phyloP scores from a whole-genome alignment of 2,113 vertebrate species.

The Daphoenositta chrysoptera region DNA sequence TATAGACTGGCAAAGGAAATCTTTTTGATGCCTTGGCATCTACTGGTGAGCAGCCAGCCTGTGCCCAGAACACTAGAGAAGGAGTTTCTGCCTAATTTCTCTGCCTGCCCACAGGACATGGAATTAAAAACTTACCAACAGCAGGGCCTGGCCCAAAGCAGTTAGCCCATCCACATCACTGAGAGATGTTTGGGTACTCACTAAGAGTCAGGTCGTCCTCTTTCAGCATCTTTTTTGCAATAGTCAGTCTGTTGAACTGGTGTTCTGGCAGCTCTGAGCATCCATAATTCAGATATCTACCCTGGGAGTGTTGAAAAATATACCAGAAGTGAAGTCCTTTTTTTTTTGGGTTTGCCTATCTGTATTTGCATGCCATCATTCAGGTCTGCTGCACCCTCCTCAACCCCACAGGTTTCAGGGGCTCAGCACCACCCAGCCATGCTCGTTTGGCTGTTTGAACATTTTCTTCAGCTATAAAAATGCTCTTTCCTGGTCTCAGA shows the following conservation, averaged over 20 bases:
- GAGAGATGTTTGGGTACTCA: not conserved
- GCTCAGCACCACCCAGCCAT: not conserved
- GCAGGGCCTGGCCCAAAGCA: not conserved
- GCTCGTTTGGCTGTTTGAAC: not conserved
- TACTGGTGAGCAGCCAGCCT: not conserved
- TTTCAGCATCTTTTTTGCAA: not conserved
- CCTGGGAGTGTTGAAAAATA: not conserved
- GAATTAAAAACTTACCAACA: not conserved
- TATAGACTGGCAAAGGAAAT: not conserved
- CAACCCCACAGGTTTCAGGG: not conserved
- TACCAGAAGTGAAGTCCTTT: not conserved
- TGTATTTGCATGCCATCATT: not conserved
- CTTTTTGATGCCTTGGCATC: not conserved
- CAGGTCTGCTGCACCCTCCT: not conserved
- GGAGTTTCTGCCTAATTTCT: not conserved
- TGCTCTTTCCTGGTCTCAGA: not conserved
- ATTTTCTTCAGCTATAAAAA: not conserved
- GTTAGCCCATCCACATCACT: not conserved
- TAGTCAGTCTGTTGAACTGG: not conserved
- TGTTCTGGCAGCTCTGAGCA: not conserved
- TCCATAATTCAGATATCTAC: not conserved
- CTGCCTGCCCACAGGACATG: not conserved
- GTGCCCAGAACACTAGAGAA: rapidly evolving
- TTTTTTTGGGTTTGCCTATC: not conserved
- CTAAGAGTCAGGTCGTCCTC: not conserved